phyloP scores from a whole-genome alignment of 2,888 invertebrate species.

The Melolontha melolontha region DNA sequence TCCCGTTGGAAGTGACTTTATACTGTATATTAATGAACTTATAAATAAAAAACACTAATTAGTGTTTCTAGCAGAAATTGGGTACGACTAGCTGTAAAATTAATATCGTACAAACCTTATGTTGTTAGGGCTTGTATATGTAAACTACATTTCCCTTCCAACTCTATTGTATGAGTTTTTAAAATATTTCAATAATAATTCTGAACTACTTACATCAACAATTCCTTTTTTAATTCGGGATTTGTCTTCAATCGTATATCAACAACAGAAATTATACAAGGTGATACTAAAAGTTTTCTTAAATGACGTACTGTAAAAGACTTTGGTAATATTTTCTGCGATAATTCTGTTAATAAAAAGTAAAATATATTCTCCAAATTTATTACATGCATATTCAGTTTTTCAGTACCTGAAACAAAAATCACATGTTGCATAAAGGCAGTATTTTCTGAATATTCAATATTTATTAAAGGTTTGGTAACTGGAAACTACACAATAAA shows the following conservation, averaged over 20 bases:
- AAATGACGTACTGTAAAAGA: slow-evolving; percentile 9
- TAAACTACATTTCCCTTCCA: no score
- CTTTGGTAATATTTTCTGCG: slow-evolving; percentile 12
- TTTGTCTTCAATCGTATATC: slow-evolving; percentile 30
- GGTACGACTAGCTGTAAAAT: no score
- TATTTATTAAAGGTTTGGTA: background rate
- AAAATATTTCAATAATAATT: no score
- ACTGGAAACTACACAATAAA: no score
- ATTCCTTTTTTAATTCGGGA: slow-evolving; percentile 18
- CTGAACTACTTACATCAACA: slow-evolving; percentile 16
- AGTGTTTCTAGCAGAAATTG: no score
- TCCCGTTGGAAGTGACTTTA: no score
- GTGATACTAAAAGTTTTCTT: slow-evolving; percentile 17
- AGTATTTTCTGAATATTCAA: background rate
- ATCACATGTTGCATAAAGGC: no score
- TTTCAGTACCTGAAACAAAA: slow-evolving; percentile 5
- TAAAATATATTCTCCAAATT: slow-evolving; percentile 16
- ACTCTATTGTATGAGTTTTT: no score
- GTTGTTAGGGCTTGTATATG: no score
- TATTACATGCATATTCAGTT: slow-evolving; percentile 25
- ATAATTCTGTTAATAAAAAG: slow-evolving; percentile 21
- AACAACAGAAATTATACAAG: slow-evolving; percentile 18
- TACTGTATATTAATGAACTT: no score
- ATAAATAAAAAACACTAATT: no score
- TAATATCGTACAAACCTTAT: no score